Percentiles rank a stretch among this genome's conserved stretches.
phyloP scores from a whole-genome alignment of 2,888 invertebrate genomes.

The Sarcophaga caerulescens region DNA sequence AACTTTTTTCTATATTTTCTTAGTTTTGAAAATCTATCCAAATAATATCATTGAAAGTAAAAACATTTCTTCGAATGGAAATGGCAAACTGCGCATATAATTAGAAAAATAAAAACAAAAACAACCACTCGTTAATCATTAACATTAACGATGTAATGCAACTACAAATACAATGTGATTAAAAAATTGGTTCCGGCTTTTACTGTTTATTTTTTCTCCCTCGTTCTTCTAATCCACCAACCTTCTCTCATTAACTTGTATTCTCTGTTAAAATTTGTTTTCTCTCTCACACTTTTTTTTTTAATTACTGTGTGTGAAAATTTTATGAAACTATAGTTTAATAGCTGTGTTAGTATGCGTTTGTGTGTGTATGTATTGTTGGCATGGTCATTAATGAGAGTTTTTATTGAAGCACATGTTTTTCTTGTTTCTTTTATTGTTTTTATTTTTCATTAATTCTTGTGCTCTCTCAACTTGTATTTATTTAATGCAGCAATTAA shows the following conservation, averaged over 20 bases:
- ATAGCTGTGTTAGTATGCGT: no score
- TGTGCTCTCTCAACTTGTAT: not conserved
- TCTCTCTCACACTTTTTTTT: no score
- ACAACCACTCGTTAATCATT: not conserved
- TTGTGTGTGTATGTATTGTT: no score
- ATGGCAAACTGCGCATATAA: not conserved
- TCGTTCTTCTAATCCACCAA: no score
- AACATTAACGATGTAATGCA: not conserved
- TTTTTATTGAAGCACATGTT: constrained; percentile 63
- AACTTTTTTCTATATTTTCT: not conserved
- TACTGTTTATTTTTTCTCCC: not conserved
- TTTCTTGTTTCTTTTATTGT: constrained; percentile 50
- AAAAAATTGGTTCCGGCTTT: not conserved
- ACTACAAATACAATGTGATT: not conserved
- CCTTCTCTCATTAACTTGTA: no score
- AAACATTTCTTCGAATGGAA: not conserved
- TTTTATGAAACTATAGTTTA: not conserved
- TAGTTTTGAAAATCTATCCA: not conserved
- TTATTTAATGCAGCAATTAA: not conserved
- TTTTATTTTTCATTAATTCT: constrained; percentile 6
- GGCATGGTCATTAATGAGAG: not conserved
- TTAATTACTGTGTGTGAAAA: no score
- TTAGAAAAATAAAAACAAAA: not conserved
- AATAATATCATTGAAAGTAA: not conserved
- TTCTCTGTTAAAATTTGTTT: no score